A percentile compares a stretch with the other conserved stretches of the same genome.
Evolutionary conservation across 2,113 vertebrate species (phyloP).

Genomic region (Entelurus aequoreus): DNA sequence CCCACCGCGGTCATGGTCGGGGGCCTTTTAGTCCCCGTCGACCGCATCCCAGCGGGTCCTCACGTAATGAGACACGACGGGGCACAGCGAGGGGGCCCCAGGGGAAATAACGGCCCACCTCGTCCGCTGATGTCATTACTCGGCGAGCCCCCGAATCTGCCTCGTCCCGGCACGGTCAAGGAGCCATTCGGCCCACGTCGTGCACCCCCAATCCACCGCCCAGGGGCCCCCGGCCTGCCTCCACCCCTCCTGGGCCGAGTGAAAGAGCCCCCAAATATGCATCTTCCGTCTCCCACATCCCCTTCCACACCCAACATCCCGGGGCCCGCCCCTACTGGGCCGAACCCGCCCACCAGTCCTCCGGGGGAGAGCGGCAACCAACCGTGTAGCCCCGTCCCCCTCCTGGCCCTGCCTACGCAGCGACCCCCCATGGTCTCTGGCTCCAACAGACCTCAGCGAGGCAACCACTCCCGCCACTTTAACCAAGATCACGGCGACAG

Average conservation of each 20-base stretch:
- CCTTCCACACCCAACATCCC: conserved; percentile 58
- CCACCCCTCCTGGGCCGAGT: conserved; percentile 69
- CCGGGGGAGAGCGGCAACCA: conserved; percentile 45
- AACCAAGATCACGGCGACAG: conserved; percentile 72
- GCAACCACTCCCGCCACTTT: conserved; percentile 67
- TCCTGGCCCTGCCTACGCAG: conserved; percentile 63
- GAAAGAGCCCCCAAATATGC: conserved; percentile 68
- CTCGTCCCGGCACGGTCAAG: conserved; percentile 80
- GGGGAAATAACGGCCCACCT: conserved; percentile 44
- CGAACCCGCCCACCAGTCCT: conserved; percentile 49
- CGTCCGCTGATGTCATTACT: conserved; percentile 61
- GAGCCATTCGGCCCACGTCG: conserved; percentile 77
- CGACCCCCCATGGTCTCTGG: conserved; percentile 70
- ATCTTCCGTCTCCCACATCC: conserved; percentile 48
- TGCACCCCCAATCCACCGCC: conserved; percentile 67
- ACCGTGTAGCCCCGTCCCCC: conserved; percentile 45
- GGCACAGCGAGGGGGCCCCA: conserved; percentile 41
- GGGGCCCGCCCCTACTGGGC: conserved; percentile 33
- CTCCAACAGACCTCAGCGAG: conserved; percentile 73
- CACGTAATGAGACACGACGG: conserved; percentile 49
- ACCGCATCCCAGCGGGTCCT: conserved; percentile 53
- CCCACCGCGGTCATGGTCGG: conserved; percentile 72
- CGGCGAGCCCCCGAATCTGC: conserved; percentile 64
- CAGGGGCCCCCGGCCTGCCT: conserved; percentile 62
- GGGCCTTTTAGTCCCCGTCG: conserved; percentile 66